phyloP scores from a whole-genome alignment of 2,888 invertebrate genomes.

The Colletes collaris region DNA sequence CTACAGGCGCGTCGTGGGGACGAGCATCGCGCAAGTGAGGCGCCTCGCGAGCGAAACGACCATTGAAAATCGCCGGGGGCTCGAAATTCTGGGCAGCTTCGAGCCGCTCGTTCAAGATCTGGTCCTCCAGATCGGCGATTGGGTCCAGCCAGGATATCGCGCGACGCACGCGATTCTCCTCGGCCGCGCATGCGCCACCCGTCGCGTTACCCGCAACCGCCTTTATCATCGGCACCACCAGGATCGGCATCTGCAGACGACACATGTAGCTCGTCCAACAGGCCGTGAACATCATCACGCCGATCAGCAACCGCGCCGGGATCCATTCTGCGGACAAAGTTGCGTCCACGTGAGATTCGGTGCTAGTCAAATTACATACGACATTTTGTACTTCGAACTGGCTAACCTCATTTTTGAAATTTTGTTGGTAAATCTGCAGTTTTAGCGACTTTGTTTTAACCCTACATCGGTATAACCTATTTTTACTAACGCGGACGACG shows the following conservation, averaged over 20 bases:
- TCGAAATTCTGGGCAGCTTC: neutral
- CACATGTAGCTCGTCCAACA: conserved; percentile 90
- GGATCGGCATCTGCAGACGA: conserved; percentile 89
- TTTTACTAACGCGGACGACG: too few species aligned
- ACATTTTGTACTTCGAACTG: too few species aligned
- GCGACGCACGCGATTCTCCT: conserved; percentile 15
- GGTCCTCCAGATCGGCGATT: conserved; percentile 43
- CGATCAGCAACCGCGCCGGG: conserved; percentile 85
- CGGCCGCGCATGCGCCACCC: conserved; percentile 15
- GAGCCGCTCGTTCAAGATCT: conserved; percentile 32
- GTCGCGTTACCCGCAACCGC: conserved; percentile 15
- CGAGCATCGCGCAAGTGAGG: neutral
- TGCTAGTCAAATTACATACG: too few species aligned
- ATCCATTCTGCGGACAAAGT: conserved; percentile 80
- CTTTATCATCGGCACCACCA: conserved; percentile 77
- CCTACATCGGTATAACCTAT: too few species aligned
- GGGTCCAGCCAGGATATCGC: conserved; percentile 51
- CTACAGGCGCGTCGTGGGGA: neutral
- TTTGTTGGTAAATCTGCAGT: too few species aligned
- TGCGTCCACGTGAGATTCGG: too few species aligned
- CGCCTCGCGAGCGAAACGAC: conserved; percentile 8
- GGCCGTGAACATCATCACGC: conserved; percentile 89
- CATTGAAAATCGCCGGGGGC: neutral
- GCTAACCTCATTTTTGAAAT: too few species aligned
- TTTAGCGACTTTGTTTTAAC: too few species aligned